Evolutionary conservation across 2,888 invertebrate genomes (phyloP), one percentile per base, ranked within the genome.

Genomic region (Agriopis leucophaearia): DNA sequence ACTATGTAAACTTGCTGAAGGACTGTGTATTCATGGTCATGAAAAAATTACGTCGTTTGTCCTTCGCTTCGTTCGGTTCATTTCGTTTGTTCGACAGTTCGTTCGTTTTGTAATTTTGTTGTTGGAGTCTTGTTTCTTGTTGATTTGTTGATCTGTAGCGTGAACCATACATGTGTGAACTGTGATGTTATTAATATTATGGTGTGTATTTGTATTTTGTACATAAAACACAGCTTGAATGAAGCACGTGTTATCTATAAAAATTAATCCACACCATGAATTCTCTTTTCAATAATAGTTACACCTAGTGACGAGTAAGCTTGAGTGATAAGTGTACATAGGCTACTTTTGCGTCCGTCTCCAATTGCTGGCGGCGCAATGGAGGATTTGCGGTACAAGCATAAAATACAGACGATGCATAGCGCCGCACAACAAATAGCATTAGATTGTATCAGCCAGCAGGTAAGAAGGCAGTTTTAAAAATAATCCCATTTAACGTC

Each of bases 401-500:
- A 91, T 72, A 93, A 91, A 61, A 18, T 68, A 9, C 71, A 70
- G 73, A 76, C 86, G 12, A 81, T 91, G 64, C 92, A 91, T 71
- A 91, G 71, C 79, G 87, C 92, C 36, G 88, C 93, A 40, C 93
- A 93, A 74, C 91, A 93, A 71, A 92, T 92, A 56, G 91, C 90
- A 27, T 72, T 93, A 69, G 93, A 93, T 66, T 92, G 90, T 73
- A 89, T 92, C 52, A 86, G 92, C 78, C 88, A 92, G 67, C 92
- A 92, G 91, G 92, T 92, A 84, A 57, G 57, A 51, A 40, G 44
- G 44, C n/a, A 44, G 4, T 18, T 10, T 8, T 3, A 7, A 12
- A 12, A 6, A 18, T n/a, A 18, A 10, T 16, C 3, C 6, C n/a
- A 18, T 12, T 18, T 27, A 15, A 15, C 4, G 44, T 47, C 47